These are phyloP conservation scores for Pygoscelis antarcticus DNA, from an alignment of 2,113 vertebrate species.

Conservation along the genomic window DNA sequence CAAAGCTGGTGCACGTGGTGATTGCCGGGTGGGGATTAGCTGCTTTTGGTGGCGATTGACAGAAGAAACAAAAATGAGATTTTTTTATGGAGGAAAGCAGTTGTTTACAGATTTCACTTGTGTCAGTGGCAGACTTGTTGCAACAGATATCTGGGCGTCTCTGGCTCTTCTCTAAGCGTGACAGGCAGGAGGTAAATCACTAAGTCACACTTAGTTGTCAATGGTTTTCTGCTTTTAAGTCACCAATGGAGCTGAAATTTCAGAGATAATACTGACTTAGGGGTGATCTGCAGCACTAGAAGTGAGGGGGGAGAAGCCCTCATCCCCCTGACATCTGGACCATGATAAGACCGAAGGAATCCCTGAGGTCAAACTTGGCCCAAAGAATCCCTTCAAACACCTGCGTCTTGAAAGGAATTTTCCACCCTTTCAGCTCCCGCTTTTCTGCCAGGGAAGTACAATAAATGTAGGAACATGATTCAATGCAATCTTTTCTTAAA, in stretches of 20 bases:
- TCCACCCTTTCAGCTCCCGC: constrained; percentile 47
- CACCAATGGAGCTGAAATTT: constrained; percentile 14
- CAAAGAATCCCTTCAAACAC: constrained; percentile 30
- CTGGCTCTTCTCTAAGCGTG: not conserved
- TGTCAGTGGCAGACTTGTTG: not conserved
- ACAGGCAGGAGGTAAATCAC: constrained; percentile 39
- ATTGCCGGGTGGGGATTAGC: not conserved
- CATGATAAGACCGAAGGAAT: constrained; percentile 10
- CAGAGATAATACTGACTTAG: constrained; percentile 34
- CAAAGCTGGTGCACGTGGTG: rapidly evolving
- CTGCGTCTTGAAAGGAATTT: constrained; percentile 54
- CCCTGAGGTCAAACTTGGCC: constrained; percentile 46
- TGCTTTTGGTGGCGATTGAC: not conserved
- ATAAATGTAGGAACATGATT: constrained; percentile 20
- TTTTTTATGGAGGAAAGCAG: not conserved
- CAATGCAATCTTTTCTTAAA: not conserved
- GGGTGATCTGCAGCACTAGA: not conserved
- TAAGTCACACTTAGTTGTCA: constrained; percentile 35
- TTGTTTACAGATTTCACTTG: not conserved
- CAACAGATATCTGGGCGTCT: not conserved
- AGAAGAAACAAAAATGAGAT: not conserved
- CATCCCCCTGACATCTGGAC: constrained; percentile 3
- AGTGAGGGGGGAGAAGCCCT: not conserved
- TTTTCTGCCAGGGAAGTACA: constrained; percentile 51
- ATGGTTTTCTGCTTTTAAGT: constrained; percentile 32